phyloP scores from a whole-genome alignment of 2,113 vertebrate genomes.

The Paramisgurnus dabryanus region DNA sequence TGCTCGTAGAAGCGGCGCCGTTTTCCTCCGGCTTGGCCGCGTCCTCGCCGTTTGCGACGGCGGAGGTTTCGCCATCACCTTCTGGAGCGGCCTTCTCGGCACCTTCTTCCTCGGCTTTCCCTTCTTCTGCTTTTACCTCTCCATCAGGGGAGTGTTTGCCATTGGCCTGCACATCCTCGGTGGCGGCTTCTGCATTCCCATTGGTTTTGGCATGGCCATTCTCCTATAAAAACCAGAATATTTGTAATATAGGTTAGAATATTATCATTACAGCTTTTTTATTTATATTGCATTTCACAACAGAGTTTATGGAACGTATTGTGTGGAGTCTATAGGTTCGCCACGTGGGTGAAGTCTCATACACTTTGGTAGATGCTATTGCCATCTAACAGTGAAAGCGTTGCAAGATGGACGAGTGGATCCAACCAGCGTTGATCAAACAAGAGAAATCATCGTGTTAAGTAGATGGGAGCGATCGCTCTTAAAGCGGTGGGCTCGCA shows the following conservation, averaged over 20 bases:
- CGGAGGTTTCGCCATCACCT: conserved; percentile 73
- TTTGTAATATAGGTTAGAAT: conserved; percentile 62
- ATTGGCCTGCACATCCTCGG: conserved; percentile 89
- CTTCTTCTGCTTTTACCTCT: conserved; percentile 68
- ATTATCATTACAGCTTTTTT: conserved; percentile 2
- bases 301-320: not conserved
- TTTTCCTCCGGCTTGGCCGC: conserved; percentile 70
- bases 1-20: conserved; percentile 79
- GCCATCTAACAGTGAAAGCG: conserved; percentile 42
- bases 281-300: not conserved
- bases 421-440: conserved; percentile 11
- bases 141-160: conserved; percentile 85
- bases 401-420: conserved; percentile 53
- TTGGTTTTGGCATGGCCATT: conserved; percentile 90
- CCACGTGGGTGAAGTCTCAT: conserved; percentile 55
- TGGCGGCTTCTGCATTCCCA: conserved; percentile 79
- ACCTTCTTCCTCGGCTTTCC: conserved; percentile 60
- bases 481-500: not conserved
- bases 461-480: not conserved
- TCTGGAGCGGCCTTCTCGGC: conserved; percentile 64
- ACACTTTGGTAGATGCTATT: conserved; percentile 41
- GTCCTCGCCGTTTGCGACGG: conserved; percentile 80
- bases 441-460: not conserved
- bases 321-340: conserved; percentile 10
- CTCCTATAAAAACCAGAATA: conserved; percentile 73